Evolutionary conservation across 2,797 vertebrate species (phyloP).

Genomic region (Hemibagrus guttatus): DNA sequence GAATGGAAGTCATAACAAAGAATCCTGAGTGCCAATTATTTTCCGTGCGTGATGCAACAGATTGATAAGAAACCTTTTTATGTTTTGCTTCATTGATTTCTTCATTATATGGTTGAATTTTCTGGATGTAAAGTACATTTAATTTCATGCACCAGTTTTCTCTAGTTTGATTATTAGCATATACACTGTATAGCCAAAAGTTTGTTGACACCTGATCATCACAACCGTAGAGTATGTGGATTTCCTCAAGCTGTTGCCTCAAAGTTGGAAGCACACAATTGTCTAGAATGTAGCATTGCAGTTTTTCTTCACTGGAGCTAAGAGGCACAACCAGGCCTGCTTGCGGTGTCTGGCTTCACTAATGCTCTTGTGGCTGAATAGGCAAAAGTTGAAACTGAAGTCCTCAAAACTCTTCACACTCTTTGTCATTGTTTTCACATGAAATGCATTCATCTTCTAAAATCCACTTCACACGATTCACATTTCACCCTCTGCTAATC

Average conservation of each 20-base stretch:
- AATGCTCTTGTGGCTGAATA: background rate
- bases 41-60: background rate
- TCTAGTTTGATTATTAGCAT: background rate
- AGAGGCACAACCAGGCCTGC: background rate
- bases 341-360: background rate
- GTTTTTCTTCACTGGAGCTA: background rate
- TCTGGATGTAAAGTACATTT: background rate
- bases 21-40: background rate
- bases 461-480: too few species aligned
- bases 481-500: too few species aligned
- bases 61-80: background rate
- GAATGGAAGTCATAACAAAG: slow-evolving; percentile 4
- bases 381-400: background rate
- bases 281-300: background rate
- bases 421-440: too few species aligned
- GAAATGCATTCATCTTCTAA: too few species aligned
- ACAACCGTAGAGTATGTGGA: background rate
- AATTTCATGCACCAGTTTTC: background rate
- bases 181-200: background rate
- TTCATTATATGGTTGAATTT: background rate
- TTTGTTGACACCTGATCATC: background rate
- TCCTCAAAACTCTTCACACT: too few species aligned
- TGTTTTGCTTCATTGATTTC: background rate
- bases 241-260: background rate
- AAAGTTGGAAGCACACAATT: background rate